Percentiles rank a stretch among this genome's conserved stretches.
phyloP scores from a whole-genome alignment of 2,888 invertebrate genomes.

The Lasioglossum oenotherae region DNA sequence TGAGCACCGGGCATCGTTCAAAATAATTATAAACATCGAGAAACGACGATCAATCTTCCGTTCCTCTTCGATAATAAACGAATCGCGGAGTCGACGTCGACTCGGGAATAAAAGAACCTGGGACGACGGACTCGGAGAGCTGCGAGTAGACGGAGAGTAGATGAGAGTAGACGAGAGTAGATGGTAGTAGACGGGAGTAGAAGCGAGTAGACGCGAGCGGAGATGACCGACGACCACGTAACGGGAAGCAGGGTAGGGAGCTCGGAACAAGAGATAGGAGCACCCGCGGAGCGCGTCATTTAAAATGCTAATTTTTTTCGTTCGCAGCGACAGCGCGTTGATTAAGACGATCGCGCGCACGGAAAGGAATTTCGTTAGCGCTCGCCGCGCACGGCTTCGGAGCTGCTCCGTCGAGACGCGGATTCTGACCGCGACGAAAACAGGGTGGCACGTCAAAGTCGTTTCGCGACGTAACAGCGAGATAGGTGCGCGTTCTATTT shows the following conservation, averaged over 20 bases:
- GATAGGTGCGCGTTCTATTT: neutral
- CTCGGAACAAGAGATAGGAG: constrained; percentile 42
- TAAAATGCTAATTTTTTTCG: constrained; percentile 80
- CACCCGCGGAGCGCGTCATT: constrained; percentile 78
- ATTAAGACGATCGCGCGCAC: constrained; percentile 76
- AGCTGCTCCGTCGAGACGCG: constrained; percentile 51
- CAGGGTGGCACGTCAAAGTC: neutral
- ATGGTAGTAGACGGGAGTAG: neutral
- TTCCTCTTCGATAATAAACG: constrained; percentile 75
- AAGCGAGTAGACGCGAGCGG: constrained; percentile 11
- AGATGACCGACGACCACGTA: neutral
- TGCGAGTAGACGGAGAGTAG: constrained; percentile 11
- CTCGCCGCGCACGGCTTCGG: constrained; percentile 69
- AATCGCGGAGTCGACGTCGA: constrained; percentile 68
- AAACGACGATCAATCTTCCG: constrained; percentile 79
- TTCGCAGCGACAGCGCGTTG: constrained; percentile 76
- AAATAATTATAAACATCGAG: constrained; percentile 78
- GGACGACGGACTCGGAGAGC: neutral
- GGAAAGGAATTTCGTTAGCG: constrained; percentile 78
- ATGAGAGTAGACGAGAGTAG: constrained; percentile 3
- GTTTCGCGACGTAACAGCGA: neutral
- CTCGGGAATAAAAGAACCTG: constrained; percentile 23
- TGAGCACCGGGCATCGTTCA: constrained; percentile 71
- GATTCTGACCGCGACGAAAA: neutral
- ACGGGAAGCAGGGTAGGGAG: neutral